phyloP scores from a whole-genome alignment of 2,888 invertebrate species.

The Calephelis perditalis region DNA sequence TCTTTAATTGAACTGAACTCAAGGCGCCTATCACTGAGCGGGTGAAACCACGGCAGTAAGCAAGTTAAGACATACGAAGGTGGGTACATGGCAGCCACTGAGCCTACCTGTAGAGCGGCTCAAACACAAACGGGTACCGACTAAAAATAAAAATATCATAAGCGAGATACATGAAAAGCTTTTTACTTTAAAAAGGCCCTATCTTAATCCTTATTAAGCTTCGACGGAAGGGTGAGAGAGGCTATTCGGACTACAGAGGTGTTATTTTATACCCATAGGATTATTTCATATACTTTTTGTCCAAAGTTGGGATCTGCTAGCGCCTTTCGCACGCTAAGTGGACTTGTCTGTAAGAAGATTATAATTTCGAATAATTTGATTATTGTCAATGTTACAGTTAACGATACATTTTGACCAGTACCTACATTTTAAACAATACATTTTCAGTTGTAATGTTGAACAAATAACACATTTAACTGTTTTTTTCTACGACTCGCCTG shows the following conservation, averaged over 20 bases:
- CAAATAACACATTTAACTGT: no score
- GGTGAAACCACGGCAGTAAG: no score
- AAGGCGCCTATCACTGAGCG: no score
- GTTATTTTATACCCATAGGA: slow-evolving; percentile 65
- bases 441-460: no score
- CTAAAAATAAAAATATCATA: slow-evolving; percentile 49
- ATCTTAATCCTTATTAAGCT: slow-evolving; percentile 75
- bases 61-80: no score
- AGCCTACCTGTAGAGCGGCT: not conserved
- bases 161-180: slow-evolving; percentile 65
- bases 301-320: slow-evolving; percentile 31
- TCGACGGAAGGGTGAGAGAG: slow-evolving; percentile 52
- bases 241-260: slow-evolving; percentile 58
- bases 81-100: not conserved
- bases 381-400: not conserved
- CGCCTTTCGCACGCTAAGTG: slow-evolving; percentile 1
- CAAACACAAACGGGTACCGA: slow-evolving; percentile 26
- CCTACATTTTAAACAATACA: no score
- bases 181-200: slow-evolving; percentile 67
- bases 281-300: slow-evolving; percentile 50
- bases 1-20: no score
- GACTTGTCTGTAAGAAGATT: slow-evolving; percentile 46
- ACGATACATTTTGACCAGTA: slow-evolving; percentile 20
- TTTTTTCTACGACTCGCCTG: no score
- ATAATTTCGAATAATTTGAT: slow-evolving; percentile 21